These are phyloP conservation scores for Pogoniulus pusillus DNA, from an alignment of 2,797 vertebrate species.

Conservation along the genomic window DNA sequence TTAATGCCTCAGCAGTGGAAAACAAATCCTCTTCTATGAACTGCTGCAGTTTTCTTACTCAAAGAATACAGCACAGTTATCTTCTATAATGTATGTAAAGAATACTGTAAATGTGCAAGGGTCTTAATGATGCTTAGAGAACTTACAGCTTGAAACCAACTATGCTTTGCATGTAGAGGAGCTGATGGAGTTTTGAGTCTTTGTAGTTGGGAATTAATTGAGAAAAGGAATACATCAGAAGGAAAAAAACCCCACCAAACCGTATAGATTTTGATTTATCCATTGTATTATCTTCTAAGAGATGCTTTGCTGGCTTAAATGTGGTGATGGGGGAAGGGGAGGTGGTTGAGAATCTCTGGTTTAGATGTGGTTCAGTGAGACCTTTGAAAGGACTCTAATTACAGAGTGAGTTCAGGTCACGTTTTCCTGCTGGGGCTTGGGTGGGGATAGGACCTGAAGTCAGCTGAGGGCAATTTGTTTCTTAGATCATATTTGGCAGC, in stretches of 20 bases:
- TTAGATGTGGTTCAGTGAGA: conserved; percentile 13
- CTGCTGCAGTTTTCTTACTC: conserved; percentile 24
- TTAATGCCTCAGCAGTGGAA: conserved; percentile 42
- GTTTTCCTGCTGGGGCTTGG: conserved; percentile 4
- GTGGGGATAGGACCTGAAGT: conserved; percentile 52
- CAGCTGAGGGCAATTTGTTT: conserved; percentile 14
- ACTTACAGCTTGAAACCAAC: conserved; percentile 7
- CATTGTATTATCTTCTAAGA: background rate
- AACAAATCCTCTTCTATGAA: conserved; percentile 51
- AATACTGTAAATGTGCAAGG: conserved; percentile 35
- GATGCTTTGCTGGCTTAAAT: conserved; percentile 1
- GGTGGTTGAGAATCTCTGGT: background rate
- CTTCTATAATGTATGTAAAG: conserved; percentile 49
- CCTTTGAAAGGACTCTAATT: conserved; percentile 8
- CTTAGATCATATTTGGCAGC: conserved; percentile 31
- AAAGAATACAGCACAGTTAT: conserved; percentile 19
- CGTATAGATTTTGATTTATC: conserved; percentile 1
- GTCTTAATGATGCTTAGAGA: conserved; percentile 3
- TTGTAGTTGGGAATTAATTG: conserved; percentile 45
- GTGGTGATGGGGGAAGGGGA: background rate
- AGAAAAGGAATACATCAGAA: background rate
- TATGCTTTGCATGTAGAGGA: conserved; percentile 1
- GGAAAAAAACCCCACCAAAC: conserved; percentile 21
- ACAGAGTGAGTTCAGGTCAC: conserved; percentile 20
- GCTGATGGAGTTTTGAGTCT: conserved; percentile 15